Conservation (phyloP, 64 coral and sea anemone species). For the Acropora yongei region DNA sequence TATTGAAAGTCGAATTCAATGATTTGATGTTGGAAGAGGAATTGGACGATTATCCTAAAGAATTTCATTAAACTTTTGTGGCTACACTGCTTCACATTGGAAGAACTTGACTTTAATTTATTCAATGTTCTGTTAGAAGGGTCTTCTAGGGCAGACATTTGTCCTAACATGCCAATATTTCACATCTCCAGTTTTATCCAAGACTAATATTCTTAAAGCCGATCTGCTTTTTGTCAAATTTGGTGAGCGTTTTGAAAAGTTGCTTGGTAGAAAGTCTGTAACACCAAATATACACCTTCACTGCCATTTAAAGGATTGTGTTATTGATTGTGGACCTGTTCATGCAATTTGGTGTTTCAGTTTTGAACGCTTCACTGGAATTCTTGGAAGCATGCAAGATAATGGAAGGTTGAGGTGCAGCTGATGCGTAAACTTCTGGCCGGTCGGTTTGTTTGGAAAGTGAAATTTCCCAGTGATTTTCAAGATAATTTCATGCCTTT, state of each 20-base stretch:
- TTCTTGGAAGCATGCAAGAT: constrained; percentile 6
- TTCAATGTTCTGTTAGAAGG: neutral
- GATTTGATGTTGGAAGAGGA: neutral
- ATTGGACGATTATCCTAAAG: constrained; percentile 13
- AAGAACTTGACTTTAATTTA: neutral
- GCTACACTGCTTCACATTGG: neutral
- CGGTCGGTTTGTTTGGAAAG: too few relatives aligned
- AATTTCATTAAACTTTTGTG: constrained; percentile 16
- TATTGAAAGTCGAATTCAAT: constrained; percentile 13
- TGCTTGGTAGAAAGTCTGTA: neutral
- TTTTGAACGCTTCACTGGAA: constrained; percentile 46
- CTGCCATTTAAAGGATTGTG: neutral
- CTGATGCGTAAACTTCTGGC: constrained; percentile 18
- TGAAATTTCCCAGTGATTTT: constrained; percentile 2
- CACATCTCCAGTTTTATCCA: constrained; percentile 8
- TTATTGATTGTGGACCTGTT: constrained; percentile 12
- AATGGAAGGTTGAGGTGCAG: constrained; percentile 53
- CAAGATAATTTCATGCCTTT: neutral
- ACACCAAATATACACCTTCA: constrained; percentile 5
- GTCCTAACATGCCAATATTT: neutral
- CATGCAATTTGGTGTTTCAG: constrained; percentile 35
- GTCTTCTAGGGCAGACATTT: neutral
- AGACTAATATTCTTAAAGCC: neutral
- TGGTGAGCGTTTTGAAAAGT: neutral
- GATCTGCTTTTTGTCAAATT: neutral